phyloP scores from a whole-genome alignment of 1,140 invertebrate species.

The Drosophila saltans region DNA sequence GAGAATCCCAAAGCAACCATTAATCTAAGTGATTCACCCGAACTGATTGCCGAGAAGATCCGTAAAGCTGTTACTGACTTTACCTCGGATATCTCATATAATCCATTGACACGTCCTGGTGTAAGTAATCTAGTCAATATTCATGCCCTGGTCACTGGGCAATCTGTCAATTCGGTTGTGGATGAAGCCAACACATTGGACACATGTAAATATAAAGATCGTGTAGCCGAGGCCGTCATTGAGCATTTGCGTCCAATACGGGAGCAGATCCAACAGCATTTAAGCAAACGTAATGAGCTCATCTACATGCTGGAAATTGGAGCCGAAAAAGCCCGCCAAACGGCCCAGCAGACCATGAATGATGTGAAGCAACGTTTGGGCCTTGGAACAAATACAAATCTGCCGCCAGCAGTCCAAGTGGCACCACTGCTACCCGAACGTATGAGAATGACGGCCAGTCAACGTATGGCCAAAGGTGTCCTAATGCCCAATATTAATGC shows the following conservation, averaged over 20 bases:
- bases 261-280: conserved; percentile 85
- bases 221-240: conserved; percentile 90
- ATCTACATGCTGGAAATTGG: conserved; percentile 88
- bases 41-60: conserved; percentile 91
- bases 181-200: conserved; percentile 87
- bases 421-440: conserved; percentile 50
- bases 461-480: conserved; percentile 32
- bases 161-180: conserved; percentile 89
- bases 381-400: conserved; percentile 69
- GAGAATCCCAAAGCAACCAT: conserved; percentile 90
- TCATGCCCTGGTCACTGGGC: conserved; percentile 90
- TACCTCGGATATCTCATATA: conserved; percentile 92
- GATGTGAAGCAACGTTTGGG: conserved; percentile 89
- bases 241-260: conserved; percentile 90
- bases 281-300: conserved; percentile 87
- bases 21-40: conserved; percentile 91
- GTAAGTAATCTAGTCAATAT: conserved; percentile 95
- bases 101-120: conserved; percentile 90
- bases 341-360: conserved; percentile 88
- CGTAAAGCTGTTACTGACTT: conserved; percentile 97
- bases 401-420: conserved; percentile 45
- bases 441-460: conserved; percentile 42
- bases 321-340: conserved; percentile 86
- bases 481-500: conserved; percentile 26
- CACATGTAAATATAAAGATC: conserved; percentile 92